A percentile compares a stretch with the other conserved stretches of the same genome.
Evolutionary conservation across 2,797 vertebrate species (phyloP).

Genomic region (Gymnoscopelus braueri): DNA sequence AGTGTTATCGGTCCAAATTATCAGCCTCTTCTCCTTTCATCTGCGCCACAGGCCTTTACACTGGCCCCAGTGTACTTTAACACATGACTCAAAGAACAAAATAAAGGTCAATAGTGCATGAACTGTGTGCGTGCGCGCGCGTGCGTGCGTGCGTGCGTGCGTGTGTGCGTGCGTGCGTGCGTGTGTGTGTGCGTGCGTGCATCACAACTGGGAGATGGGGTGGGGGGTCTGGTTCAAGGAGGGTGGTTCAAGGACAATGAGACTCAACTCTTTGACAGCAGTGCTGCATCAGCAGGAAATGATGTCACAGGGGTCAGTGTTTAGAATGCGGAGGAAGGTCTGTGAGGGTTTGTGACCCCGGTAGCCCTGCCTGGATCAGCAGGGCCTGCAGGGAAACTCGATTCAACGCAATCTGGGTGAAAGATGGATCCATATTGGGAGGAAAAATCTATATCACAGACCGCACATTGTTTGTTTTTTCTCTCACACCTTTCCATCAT

Average conservation of each 20-base stretch:
- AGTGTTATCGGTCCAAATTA: conserved; percentile 63
- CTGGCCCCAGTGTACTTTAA: conserved; percentile 50
- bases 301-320: conserved; percentile 76
- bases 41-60: conserved; percentile 56
- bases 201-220: conserved; percentile 42
- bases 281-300: conserved; percentile 71
- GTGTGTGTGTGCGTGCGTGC: conserved; percentile 11
- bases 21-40: conserved; percentile 42
- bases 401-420: conserved; percentile 48
- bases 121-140: conserved; percentile 32
- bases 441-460: conserved; percentile 72
- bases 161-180: conserved; percentile 8
- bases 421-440: conserved; percentile 37
- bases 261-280: conserved; percentile 64
- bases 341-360: conserved; percentile 69
- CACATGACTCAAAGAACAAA: conserved; percentile 65
- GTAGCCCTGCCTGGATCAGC: conserved; percentile 63
- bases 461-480: conserved; percentile 11
- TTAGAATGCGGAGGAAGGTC: conserved; percentile 64
- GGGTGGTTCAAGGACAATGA: conserved; percentile 52
- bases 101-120: conserved; percentile 60
- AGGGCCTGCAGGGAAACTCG: conserved; percentile 52
- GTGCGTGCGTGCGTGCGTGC: conserved; percentile 12
- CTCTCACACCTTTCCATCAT: neutral
- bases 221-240: conserved; percentile 16